A percentile compares a stretch with the other conserved stretches of the same genome.
Evolutionary conservation across 2,888 invertebrate genomes (phyloP).

Genomic region (Choreutis nemorana): DNA sequence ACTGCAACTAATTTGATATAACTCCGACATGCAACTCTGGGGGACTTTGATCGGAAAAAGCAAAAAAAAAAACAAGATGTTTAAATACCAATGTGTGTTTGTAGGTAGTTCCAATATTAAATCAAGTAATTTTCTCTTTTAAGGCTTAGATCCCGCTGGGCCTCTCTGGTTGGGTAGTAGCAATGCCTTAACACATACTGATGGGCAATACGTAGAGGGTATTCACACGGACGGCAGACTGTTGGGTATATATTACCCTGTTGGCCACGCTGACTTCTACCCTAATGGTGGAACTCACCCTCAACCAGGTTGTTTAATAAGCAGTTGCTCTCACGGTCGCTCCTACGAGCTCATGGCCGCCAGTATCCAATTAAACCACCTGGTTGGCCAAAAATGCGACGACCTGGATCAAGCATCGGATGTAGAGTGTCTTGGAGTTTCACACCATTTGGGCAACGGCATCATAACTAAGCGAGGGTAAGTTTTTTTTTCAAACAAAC

Average conservation of each 20-base stretch:
- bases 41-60: too few species aligned
- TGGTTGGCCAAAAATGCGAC: conserved; percentile 28
- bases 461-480: conserved; percentile 29
- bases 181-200: conserved; percentile 23
- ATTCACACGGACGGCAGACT: conserved; percentile 40
- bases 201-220: conserved; percentile 42
- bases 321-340: conserved; percentile 34
- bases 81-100: too few species aligned
- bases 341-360: conserved; percentile 34
- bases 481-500: conserved; percentile 8
- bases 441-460: conserved; percentile 30
- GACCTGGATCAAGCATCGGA: conserved; percentile 19
- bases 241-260: conserved; percentile 26
- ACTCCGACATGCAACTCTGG: conserved; percentile 2
- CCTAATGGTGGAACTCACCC: conserved; percentile 33
- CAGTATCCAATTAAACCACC: conserved; percentile 26
- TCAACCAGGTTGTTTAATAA: conserved; percentile 38
- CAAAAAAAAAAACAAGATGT: too few species aligned
- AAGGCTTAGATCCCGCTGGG: conserved; percentile 50
- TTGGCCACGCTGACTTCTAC: conserved; percentile 42
- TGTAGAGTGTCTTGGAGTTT: conserved; percentile 23
- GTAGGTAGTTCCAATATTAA: too few species aligned
- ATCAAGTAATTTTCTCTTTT: too few species aligned
- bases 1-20: conserved; percentile 5
- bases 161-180: conserved; percentile 30